A percentile compares a stretch with the other conserved stretches of the same genome.
Conservation (phyloP, 2,797 vertebrate species). For the Myotis vivesi region DNA sequence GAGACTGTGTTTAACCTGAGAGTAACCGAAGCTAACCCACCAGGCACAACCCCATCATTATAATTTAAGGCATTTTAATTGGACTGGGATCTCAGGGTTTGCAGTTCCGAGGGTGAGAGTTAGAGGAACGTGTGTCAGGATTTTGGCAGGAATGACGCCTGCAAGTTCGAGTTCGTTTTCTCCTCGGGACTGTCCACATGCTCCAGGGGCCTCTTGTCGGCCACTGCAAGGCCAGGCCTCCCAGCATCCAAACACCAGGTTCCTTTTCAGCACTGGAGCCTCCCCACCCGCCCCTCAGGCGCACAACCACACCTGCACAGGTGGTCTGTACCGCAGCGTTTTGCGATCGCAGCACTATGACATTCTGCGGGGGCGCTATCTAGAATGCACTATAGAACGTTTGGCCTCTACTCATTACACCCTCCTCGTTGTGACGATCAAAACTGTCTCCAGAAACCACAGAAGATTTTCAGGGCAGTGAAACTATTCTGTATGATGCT, state of each 20-base stretch:
- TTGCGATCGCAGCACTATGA: not conserved
- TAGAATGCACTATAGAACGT: not conserved
- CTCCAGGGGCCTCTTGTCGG: not conserved
- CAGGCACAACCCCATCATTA: not conserved
- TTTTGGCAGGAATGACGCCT: slow-evolving; percentile 9
- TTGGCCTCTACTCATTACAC: not conserved
- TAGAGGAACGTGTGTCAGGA: slow-evolving; percentile 1
- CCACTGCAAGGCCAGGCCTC: not conserved
- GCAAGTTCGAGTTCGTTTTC: not conserved
- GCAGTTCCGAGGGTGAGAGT: slow-evolving; percentile 44
- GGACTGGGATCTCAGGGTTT: slow-evolving; percentile 33
- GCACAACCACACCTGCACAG: not conserved
- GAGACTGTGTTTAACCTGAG: not conserved
- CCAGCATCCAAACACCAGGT: not conserved
- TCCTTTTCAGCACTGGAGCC: not conserved
- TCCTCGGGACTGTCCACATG: not conserved
- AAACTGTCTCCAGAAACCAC: not conserved
- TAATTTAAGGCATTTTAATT: slow-evolving; percentile 44
- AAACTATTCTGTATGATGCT: not conserved
- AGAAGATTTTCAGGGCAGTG: not conserved
- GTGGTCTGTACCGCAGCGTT: rapidly evolving
- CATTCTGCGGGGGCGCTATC: not conserved
- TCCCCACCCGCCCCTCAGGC: not conserved
- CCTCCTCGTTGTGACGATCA: not conserved
- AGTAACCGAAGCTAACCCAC: slow-evolving; percentile 7